phyloP scores from a whole-genome alignment of 2,113 vertebrate genomes.

The Tympanuchus pallidicinctus region DNA sequence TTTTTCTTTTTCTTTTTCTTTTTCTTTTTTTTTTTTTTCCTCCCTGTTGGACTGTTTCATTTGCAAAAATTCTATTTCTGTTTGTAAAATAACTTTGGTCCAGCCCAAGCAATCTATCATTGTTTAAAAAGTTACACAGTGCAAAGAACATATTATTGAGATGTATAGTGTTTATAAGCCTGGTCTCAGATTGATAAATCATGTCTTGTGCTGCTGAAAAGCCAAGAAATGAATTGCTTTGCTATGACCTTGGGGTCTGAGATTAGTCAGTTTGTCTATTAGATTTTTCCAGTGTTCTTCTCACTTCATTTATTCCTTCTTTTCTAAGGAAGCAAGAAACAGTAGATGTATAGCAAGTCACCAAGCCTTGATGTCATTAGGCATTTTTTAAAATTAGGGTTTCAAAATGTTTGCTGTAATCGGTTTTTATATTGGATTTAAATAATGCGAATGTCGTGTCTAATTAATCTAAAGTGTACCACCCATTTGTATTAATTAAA shows the following conservation, averaged over 20 bases:
- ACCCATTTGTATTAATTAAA: constrained; percentile 73
- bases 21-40: neutral
- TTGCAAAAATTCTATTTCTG: constrained; percentile 66
- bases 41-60: constrained; percentile 21
- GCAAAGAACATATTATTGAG: constrained; percentile 80
- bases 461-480: constrained; percentile 65
- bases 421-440: constrained; percentile 65
- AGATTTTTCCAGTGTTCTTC: constrained; percentile 75
- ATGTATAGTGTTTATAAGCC: constrained; percentile 81
- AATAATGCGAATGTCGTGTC: constrained; percentile 69
- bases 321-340: constrained; percentile 50
- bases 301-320: constrained; percentile 79
- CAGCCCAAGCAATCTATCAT: constrained; percentile 70
- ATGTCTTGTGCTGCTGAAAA: constrained; percentile 77
- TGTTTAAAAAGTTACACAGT: constrained; percentile 77
- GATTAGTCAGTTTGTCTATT: constrained; percentile 78
- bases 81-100: constrained; percentile 69
- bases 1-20: too few relatives aligned
- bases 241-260: constrained; percentile 79
- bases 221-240: constrained; percentile 76
- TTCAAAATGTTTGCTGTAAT: constrained; percentile 65
- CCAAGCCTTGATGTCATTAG: constrained; percentile 59
- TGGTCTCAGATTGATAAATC: constrained; percentile 78
- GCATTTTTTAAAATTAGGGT: constrained; percentile 58
- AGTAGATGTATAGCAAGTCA: constrained; percentile 43